Evolutionary conservation across 2,888 invertebrate genomes (phyloP).

Genomic region (Ptychoptera albimana): DNA sequence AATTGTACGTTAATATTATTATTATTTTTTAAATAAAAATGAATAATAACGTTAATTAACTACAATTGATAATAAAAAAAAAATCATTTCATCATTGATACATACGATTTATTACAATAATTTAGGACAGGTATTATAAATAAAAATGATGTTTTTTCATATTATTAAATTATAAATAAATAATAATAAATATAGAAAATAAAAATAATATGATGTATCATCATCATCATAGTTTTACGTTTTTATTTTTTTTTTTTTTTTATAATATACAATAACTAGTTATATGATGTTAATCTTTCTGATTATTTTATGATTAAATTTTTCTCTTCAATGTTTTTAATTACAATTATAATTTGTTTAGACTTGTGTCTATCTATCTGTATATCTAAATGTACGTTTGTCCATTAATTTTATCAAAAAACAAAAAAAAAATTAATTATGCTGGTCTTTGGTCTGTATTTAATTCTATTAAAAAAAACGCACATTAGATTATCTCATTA

Average conservation of each 20-base stretch:
- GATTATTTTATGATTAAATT: not conserved
- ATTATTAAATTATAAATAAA: not conserved
- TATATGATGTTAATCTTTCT: not conserved
- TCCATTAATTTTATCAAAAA: not conserved
- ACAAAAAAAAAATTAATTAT: not conserved
- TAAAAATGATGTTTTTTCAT: not conserved
- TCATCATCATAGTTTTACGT: not conserved
- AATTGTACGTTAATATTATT: too few relatives aligned
- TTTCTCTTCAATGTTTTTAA: not conserved
- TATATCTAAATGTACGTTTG: not conserved
- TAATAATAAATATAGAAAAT: too few relatives aligned
- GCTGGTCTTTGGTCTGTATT: not conserved
- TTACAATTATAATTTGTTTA: not conserved
- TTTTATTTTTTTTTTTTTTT: not conserved
- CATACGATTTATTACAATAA: too few relatives aligned
- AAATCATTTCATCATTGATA: too few relatives aligned
- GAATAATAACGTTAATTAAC: too few relatives aligned
- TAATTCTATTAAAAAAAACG: too few relatives aligned
- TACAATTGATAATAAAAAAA: too few relatives aligned
- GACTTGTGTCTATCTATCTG: not conserved
- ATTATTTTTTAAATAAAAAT: too few relatives aligned
- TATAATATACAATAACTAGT: slow-evolving; percentile 1
- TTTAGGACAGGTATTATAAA: not conserved
- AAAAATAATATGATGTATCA: slow-evolving; percentile 2
- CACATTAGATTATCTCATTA: not conserved